Evolutionary conservation across 2,113 vertebrate genomes (phyloP).

Genomic region (Notiomystis cincta): DNA sequence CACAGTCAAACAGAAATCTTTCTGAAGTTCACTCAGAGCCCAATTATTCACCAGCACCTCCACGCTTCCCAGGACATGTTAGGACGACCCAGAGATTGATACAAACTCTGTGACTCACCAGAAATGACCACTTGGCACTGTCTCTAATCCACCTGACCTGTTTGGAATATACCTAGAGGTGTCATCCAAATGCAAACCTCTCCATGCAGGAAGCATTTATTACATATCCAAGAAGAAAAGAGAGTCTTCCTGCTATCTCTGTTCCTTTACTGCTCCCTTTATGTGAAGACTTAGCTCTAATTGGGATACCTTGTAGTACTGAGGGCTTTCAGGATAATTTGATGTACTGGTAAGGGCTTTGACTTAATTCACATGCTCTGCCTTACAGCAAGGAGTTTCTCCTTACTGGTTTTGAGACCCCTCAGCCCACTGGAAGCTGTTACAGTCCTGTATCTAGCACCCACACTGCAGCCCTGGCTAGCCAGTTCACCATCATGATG

Average conservation of each 20-base stretch:
- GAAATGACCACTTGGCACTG: background rate
- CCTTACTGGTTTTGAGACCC: background rate
- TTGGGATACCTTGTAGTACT: rapidly evolving
- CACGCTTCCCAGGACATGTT: background rate
- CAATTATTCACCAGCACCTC: background rate
- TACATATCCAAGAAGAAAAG: background rate
- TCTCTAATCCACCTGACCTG: background rate
- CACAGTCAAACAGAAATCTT: background rate
- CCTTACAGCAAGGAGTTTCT: background rate
- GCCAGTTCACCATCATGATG: rapidly evolving
- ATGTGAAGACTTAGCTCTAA: background rate
- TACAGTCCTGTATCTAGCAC: background rate
- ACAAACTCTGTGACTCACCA: background rate
- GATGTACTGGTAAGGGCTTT: background rate
- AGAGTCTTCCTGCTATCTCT: background rate
- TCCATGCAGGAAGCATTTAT: background rate
- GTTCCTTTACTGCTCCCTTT: background rate
- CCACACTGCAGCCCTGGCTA: background rate
- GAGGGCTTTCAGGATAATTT: background rate
- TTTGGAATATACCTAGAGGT: background rate
- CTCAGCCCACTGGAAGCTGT: background rate
- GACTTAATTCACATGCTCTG: background rate
- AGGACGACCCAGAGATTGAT: background rate
- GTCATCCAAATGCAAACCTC: background rate
- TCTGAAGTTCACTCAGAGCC: background rate